Percentiles rank a stretch among this genome's conserved stretches.
phyloP scores from a whole-genome alignment of 2,888 invertebrate species.

The Sesia apiformis region DNA sequence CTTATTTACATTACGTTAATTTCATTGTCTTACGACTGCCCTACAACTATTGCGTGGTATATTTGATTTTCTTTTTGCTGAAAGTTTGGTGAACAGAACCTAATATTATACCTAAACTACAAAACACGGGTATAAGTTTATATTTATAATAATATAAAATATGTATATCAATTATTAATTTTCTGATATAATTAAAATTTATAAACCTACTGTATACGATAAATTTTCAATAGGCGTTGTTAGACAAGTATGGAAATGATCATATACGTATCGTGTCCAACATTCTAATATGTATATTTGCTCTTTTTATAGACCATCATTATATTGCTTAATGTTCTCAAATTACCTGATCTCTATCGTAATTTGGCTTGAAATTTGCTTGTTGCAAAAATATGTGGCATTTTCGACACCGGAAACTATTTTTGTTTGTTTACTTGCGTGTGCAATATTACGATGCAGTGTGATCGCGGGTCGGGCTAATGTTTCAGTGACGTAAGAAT shows the following conservation, averaged over 20 bases:
- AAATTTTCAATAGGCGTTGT: too few species aligned
- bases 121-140: too few species aligned
- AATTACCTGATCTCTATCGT: neutral
- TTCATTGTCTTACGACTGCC: too few species aligned
- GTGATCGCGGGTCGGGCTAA: constrained; percentile 14
- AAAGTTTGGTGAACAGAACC: too few species aligned
- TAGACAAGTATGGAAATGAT: neutral
- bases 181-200: too few species aligned
- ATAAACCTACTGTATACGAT: too few species aligned
- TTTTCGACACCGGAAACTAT: constrained; percentile 23
- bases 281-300: neutral
- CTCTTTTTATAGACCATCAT: neutral
- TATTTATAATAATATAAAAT: too few species aligned
- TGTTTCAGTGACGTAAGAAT: constrained; percentile 10
- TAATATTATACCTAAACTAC: too few species aligned
- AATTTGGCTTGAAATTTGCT: neutral
- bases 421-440: constrained; percentile 17
- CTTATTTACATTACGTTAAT: too few species aligned
- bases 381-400: neutral
- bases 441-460: constrained; percentile 14
- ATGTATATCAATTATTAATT: too few species aligned
- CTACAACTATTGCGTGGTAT: too few species aligned
- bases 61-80: too few species aligned
- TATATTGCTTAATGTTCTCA: neutral
- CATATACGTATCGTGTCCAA: neutral